Base-by-base conservation (phyloP, 2,113 vertebrate genomes). In the Hippocampus guttulatus region DNA sequence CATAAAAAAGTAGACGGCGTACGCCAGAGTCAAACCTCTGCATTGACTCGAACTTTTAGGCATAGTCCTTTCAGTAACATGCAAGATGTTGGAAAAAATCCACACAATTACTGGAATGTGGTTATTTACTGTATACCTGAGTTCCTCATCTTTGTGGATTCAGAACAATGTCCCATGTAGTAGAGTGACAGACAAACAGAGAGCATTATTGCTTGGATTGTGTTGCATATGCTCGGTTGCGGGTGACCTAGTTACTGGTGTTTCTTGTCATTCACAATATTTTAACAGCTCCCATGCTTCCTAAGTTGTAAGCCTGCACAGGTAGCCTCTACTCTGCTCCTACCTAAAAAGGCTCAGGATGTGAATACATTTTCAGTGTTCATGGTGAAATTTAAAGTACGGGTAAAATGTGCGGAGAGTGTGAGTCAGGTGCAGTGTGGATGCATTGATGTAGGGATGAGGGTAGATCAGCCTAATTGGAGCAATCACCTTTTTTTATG, bases 311-410 rank as follows among this genome's bases (percentile, higher is more conserved):
- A 54, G 60, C 71, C 72, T 61, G 62, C 49, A 68, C 79, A 88
- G 71, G 82, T 85, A 81, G 68, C 51, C 2, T 57, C 70, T 80
- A 61, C 73, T 67, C 25, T 30, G 67, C 67, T 30, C 64, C 1
- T 52, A 67, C 61, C 62, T 81, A 71, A 83, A 85, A 74, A 64
- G 67, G 65, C 78, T 80, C 73, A 14, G 8, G 79, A 69, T 77
- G 57, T 80, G 79, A 78, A 83, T 81, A 70, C 47, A 76, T 88
- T 85, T 84, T 57, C 84, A 70, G 71, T 76, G 45, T 76, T 84
- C 74, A 75, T 72, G 71, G 79, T 81, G 66, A 74, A 81, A 82
- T 84, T 83, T 80, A 69, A 83, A 81, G 70, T 83, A 68, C 70
- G 69, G 75, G 74, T 73, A 74, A 82, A 79, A 83, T 27, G 10